Conservation (phyloP, 2,113 vertebrate genomes). For the Ifrita kowaldi region DNA sequence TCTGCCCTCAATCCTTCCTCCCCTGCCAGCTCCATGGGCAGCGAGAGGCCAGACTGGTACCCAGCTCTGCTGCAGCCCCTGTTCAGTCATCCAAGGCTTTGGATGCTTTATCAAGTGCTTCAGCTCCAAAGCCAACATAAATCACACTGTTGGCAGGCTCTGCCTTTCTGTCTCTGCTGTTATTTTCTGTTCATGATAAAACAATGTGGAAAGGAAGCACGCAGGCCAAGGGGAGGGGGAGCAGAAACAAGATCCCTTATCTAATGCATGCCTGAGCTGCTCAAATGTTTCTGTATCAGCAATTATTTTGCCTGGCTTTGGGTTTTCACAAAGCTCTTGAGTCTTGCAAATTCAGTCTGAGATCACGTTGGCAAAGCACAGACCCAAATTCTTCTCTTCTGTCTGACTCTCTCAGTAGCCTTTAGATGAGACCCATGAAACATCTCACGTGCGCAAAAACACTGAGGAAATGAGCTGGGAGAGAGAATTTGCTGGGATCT, state of each 20-base stretch:
- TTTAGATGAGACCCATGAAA: not conserved
- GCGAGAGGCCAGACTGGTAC: not conserved
- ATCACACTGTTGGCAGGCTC: conserved; percentile 33
- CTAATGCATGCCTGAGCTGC: conserved; percentile 33
- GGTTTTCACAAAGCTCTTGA: conserved; percentile 36
- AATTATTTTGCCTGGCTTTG: conserved; percentile 45
- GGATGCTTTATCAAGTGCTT: not conserved
- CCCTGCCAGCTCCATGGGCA: fast-evolving
- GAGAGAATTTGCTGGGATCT: not conserved
- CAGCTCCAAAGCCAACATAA: conserved; percentile 8
- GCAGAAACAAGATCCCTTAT: conserved; percentile 55
- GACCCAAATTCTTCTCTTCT: not conserved
- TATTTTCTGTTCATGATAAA: conserved; percentile 56
- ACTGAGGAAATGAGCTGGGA: not conserved
- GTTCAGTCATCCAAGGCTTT: not conserved
- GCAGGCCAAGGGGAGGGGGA: conserved; percentile 42
- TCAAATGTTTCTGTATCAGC: conserved; percentile 50
- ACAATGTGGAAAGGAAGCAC: conserved; percentile 51
- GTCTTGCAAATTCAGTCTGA: not conserved
- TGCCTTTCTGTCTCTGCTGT: conserved; percentile 5
- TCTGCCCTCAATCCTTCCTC: not conserved
- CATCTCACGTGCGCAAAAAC: fast-evolving
- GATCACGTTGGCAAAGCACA: not conserved
- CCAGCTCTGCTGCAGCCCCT: not conserved
- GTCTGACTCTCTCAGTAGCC: not conserved